Evolutionary conservation across 92 coral and sea anemone genomes (phyloP).

Genomic region (Blastomussa wellsi): DNA sequence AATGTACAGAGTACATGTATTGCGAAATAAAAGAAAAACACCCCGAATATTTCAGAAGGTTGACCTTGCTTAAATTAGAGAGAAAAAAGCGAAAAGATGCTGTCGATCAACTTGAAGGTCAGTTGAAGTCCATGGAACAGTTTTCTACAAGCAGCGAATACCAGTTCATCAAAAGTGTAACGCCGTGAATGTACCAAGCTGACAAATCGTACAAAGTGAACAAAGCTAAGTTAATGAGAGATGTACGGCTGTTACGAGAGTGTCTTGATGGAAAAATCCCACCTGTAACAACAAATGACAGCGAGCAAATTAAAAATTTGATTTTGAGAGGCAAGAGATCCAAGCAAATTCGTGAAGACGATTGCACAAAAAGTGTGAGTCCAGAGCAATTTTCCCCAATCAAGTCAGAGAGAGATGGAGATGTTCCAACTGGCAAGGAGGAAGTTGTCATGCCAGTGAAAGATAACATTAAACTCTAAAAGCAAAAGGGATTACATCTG

Average conservation of each 20-base stretch:
- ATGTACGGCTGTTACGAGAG: conserved; percentile 34
- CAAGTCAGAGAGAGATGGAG: neutral
- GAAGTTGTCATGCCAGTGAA: neutral
- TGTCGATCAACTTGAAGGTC: conserved; percentile 27
- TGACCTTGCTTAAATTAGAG: conserved; percentile 30
- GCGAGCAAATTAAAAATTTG: conserved; percentile 38
- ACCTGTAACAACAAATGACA: conserved; percentile 39
- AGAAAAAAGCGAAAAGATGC: conserved; percentile 29
- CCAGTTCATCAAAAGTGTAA: conserved; percentile 37
- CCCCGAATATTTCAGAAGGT: conserved; percentile 38
- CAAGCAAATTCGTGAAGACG: conserved; percentile 15
- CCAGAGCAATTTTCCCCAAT: neutral
- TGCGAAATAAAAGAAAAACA: conserved; percentile 50
- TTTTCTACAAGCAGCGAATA: conserved; percentile 33
- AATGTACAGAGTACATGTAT: conserved; percentile 36
- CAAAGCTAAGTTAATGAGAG: conserved; percentile 50
- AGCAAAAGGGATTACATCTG: neutral
- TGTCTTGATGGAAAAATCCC: conserved; percentile 49
- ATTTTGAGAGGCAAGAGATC: conserved; percentile 31
- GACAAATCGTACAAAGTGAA: conserved; percentile 35
- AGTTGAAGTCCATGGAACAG: conserved; percentile 29
- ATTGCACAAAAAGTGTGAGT: neutral
- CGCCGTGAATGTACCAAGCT: conserved; percentile 26
- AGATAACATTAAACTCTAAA: neutral
- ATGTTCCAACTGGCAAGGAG: neutral